These are phyloP conservation scores for Rhombomys opimus DNA, from an alignment of 2,113 vertebrate species.

Conservation along the genomic window DNA sequence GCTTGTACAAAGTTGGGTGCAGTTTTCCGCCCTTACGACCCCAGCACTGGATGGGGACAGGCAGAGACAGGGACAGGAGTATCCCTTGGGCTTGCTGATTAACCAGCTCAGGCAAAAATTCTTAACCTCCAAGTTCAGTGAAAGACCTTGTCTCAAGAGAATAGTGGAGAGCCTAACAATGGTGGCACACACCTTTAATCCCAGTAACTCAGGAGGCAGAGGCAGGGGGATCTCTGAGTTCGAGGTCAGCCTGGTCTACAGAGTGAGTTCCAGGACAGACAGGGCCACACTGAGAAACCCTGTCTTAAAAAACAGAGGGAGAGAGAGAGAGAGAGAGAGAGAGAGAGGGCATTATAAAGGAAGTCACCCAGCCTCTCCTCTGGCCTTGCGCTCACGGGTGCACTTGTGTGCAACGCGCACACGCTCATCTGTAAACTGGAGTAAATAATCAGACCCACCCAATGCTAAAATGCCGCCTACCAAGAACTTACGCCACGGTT, in stretches of 20 bases:
- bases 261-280: background rate
- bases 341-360: background rate
- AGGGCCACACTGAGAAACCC: background rate
- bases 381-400: background rate
- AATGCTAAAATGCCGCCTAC: fast-evolving
- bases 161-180: background rate
- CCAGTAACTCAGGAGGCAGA: background rate
- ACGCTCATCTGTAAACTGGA: background rate
- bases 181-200: background rate
- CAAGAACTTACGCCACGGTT: background rate
- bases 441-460: background rate
- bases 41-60: background rate
- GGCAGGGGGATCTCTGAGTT: background rate
- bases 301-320: background rate
- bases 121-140: background rate
- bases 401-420: background rate
- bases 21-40: background rate
- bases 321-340: background rate
- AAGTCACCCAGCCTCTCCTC: background rate
- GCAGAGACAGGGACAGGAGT: background rate
- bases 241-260: background rate
- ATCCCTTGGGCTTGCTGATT: background rate
- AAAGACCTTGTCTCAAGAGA: background rate
- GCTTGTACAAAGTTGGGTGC: background rate
- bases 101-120: background rate